A percentile compares a stretch with the other conserved stretches of the same genome.
Conservation (phyloP, 2,888 invertebrate genomes). For the Hemaris fuciformis region DNA sequence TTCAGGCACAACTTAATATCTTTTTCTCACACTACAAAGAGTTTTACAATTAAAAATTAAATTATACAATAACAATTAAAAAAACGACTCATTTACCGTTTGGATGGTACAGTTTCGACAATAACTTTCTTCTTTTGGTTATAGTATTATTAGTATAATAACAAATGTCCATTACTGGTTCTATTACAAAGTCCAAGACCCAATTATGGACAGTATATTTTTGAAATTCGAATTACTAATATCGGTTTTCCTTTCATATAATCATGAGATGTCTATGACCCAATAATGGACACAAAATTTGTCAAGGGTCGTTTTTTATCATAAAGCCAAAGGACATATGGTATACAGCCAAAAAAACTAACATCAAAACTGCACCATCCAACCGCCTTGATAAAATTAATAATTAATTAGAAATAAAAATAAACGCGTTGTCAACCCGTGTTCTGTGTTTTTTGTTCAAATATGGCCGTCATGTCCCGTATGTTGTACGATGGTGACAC, state of each 20-base stretch:
- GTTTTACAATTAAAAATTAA: conserved; percentile 8
- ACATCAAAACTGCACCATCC: conserved; percentile 21
- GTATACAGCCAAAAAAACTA: conserved; percentile 41
- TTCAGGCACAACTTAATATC: conserved; percentile 8
- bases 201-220: no score
- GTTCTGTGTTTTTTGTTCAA: conserved; percentile 85
- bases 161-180: neutral
- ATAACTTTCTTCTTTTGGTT: neutral
- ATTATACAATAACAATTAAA: conserved; percentile 7
- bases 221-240: neutral
- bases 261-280: no score
- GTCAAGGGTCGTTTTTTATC: conserved; percentile 51
- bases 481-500: conserved; percentile 88
- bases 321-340: no score
- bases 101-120: neutral
- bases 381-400: conserved; percentile 18
- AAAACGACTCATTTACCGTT: neutral
- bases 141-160: no score
- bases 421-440: conserved; percentile 44
- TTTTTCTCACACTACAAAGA: conserved; percentile 9
- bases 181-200: no score
- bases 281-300: no score
- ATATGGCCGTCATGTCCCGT: conserved; percentile 91
- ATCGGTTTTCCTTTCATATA: no score
- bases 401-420: conserved; percentile 21